phyloP scores from a whole-genome alignment of 2,797 vertebrate genomes.

The Falco concolor region DNA sequence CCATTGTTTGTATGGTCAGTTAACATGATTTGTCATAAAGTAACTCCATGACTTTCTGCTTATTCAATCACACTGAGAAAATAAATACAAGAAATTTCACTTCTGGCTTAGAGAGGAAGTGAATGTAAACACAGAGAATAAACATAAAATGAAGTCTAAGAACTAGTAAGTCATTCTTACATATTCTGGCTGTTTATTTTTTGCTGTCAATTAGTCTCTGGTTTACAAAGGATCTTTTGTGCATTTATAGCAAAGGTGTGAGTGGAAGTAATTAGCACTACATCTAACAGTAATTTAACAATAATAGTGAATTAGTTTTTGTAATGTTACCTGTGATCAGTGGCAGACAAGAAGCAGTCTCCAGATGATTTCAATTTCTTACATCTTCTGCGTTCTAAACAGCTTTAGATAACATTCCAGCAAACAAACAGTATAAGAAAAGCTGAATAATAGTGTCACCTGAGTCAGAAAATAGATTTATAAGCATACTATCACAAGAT shows the following conservation, averaged over 20 bases:
- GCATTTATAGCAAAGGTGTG: neutral
- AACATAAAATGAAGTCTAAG: constrained; percentile 1
- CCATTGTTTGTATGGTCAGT: constrained; percentile 3
- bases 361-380: neutral
- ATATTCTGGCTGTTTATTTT: neutral
- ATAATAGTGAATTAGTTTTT: neutral
- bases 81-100: constrained; percentile 33
- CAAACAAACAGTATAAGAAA: neutral
- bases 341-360: neutral
- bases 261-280: neutral
- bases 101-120: neutral
- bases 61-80: constrained; percentile 7
- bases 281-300: neutral
- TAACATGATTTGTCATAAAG: neutral
- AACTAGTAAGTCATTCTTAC: neutral
- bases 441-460: neutral
- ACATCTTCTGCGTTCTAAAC: neutral
- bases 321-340: neutral
- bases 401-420: neutral
- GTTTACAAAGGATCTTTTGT: neutral
- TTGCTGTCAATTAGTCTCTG: neutral
- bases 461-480: neutral
- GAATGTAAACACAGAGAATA: constrained; percentile 33
- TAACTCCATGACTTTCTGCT: neutral
- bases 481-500: neutral